Base-by-base conservation (phyloP, 2,888 invertebrate genomes). In the Micropterix aruncella region DNA sequence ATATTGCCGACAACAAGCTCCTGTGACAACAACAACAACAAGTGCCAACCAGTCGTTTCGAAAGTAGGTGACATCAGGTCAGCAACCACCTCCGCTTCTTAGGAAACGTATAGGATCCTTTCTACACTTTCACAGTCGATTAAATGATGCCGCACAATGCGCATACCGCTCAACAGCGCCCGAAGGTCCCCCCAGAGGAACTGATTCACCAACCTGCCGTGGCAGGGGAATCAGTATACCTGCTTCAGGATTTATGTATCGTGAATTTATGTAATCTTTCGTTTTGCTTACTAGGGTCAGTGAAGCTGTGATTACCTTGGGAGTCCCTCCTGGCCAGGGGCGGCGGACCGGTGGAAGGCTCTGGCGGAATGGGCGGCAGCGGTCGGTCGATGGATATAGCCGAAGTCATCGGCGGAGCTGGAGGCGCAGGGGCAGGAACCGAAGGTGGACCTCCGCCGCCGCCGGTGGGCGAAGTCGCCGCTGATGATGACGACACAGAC, bases 251-350 rank as follows among this genome's bases (percentile, higher is more conserved):
- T 45, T 47, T 47, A 36, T 27, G 16, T 37, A 37, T 41, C 37
- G 19, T 19, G n/a, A 43, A 43, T 38, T 41, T 4, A 42, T 16
- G 41, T 37, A 38, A 38, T 41, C 19, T 44, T 3, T 3, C 43
- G 4, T 16, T 16, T 38, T 5, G n/a, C n/a, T 16, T 7, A 14
- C 40, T 17, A 16, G 40, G 16, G 18, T 9, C 16, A 17, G 18
- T 18, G 40, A 14, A 15, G 14, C 18, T 27, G 27, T 37, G 40
- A 45, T 52, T 61, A 79, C 80, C 76, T 70, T 83, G 83, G 27
- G 83, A 83, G 56, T 84, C 84, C 38, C 83, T 73, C 39, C 83
- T 72, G n/a, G 67, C 59, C 41, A 70, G 60, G 16, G 69, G 69
- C 16, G 69, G 69, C 38, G 69, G 46, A 12, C 27, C 27, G 27